Evolutionary conservation across 2,113 vertebrate species (phyloP), one percentile per base, ranked within the genome.

Genomic region (Eptesicus fuscus): DNA sequence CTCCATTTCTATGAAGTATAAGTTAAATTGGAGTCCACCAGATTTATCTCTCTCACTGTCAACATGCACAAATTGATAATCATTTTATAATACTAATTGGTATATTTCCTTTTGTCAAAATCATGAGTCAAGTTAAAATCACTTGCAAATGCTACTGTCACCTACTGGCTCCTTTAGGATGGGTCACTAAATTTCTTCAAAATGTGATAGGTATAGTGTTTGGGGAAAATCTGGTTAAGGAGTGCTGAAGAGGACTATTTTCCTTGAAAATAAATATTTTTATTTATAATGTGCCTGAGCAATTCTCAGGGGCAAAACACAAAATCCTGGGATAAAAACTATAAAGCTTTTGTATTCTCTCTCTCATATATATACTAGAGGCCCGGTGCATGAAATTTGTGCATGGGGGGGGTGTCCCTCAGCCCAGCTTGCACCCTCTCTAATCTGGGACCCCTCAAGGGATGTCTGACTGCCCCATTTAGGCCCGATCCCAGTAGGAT

Each of bases 181-280:
- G 37, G 20, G 9, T 32, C 40, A 18, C 73, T 71, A 83, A n/a
- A 16, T 94, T 85, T 63, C 65, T 78, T 83, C 9, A 47, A 94
- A 87, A 51, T 51, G 7, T 77, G 40, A 7, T 73, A 80, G 8
- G 70, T 71, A 25, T 1, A 63, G 22, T 73, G 17, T 92, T 89
- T 44, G 61, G 35, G 35, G 77, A 35, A 91, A 71, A 84, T 47
- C 12, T 53, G 61, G 35, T 35, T 70, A 63, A 91, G 83, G 37
- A 83, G 30, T 84, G 53, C 2, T 37, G 6, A 89, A 91, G 9
- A 18, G 11, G 53, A 83, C 11, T 28, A 18, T 91, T 91, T 89
- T 8, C 22, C 14, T 91, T 70, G 28, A 88, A 94, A 94, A 89
- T 28, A 69, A 69, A 8, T 92, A 82, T 88, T 95, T 96, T 25